phyloP scores from a whole-genome alignment of 1,140 invertebrate genomes.

The Aphaenogaster ashmeadi region DNA sequence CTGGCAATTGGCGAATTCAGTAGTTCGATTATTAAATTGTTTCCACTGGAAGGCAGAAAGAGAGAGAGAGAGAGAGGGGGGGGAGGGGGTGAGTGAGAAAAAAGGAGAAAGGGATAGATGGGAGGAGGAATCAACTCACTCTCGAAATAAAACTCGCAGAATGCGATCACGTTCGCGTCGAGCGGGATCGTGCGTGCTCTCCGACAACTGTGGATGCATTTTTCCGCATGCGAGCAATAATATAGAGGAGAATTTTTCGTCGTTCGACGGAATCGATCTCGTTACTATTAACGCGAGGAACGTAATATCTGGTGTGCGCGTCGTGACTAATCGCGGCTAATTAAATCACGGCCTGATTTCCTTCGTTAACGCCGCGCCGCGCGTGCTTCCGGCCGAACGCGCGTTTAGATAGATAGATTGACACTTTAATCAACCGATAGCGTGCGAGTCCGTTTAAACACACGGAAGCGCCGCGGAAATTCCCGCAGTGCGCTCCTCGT shows the following conservation, averaged over 20 bases:
- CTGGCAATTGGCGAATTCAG: conserved; percentile 52
- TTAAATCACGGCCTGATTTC: conserved; percentile 71
- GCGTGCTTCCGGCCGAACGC: conserved; percentile 26
- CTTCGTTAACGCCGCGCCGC: conserved; percentile 66
- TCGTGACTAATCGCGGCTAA: conserved; percentile 72
- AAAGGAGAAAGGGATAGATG: not conserved
- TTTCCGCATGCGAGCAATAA: conserved; percentile 30
- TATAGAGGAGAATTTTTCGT: conserved; percentile 41
- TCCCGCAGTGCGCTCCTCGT: not conserved
- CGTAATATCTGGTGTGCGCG: conserved; percentile 37
- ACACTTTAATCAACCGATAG: conserved; percentile 60
- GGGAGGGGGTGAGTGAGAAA: no score
- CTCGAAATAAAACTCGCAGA: conserved; percentile 47
- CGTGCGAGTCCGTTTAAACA: conserved; percentile 34
- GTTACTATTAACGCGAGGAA: conserved; percentile 68
- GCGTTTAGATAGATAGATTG: conserved; percentile 53
- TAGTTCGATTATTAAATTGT: conserved; percentile 64
- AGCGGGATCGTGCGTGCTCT: not conserved
- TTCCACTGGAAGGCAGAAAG: not conserved
- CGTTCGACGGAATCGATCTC: conserved; percentile 54
- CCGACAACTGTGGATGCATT: not conserved
- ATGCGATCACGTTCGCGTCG: conserved; percentile 15
- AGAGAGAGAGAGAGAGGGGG: not conserved
- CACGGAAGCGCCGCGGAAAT: conserved; percentile 8
- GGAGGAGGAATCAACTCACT: not conserved